Conservation (phyloP, 2,113 vertebrate genomes). For the Lophotis ruficrista region DNA sequence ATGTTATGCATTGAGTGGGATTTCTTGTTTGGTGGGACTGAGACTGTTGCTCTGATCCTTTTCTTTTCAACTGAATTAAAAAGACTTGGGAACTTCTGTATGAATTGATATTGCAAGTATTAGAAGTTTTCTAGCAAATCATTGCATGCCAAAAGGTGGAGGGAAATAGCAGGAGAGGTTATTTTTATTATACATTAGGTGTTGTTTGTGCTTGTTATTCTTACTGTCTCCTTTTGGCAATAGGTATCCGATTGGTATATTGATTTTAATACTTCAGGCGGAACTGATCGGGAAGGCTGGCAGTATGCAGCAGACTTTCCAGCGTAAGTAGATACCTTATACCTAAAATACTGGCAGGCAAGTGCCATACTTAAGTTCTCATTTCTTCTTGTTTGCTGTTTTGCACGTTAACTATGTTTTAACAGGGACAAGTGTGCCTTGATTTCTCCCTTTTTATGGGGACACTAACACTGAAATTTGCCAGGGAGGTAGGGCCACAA, state of each 20-base stretch:
- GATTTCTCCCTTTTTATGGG: not conserved
- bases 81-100: not conserved
- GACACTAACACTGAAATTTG: not conserved
- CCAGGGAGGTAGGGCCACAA: not conserved
- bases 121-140: not conserved
- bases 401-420: not conserved
- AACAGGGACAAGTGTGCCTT: not conserved
- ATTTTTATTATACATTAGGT: not conserved
- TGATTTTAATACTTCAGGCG: constrained; percentile 85
- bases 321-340: constrained; percentile 76
- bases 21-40: not conserved
- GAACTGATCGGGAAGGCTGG: constrained; percentile 94
- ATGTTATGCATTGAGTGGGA: not conserved
- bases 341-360: not conserved
- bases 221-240: not conserved
- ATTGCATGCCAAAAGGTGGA: not conserved
- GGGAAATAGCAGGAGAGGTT: not conserved
- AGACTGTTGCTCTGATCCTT: not conserved
- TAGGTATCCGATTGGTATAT: constrained; percentile 93
- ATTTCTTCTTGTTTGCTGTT: not conserved
- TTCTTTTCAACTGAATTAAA: not conserved
- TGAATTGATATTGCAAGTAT: not conserved
- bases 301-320: constrained; percentile 97
- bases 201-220: not conserved
- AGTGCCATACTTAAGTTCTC: not conserved